Evolutionary conservation across 2,797 vertebrate species (phyloP), one percentile per base, ranked within the genome.

Genomic region (Amblyopsis hoosieri): DNA sequence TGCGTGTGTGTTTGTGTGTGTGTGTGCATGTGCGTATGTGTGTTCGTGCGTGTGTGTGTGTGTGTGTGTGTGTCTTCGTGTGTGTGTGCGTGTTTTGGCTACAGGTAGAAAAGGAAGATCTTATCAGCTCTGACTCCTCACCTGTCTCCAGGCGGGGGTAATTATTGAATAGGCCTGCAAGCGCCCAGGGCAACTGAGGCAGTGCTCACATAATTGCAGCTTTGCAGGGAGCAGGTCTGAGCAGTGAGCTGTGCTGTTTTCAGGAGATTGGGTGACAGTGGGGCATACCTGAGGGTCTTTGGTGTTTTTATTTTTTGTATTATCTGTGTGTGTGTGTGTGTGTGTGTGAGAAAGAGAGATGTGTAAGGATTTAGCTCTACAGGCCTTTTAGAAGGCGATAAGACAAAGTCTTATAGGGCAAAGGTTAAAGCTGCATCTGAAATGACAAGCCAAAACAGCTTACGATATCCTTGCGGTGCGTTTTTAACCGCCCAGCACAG

Each of bases 111-210:
- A 89, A 89, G 87, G 72, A 90, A 93, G 91, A 94, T 97, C 88
- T 93, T 95, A 94, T 94, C 94, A 70, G 80, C 86, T 69, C 91
- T 89, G 91, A 92, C 94, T 96, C 94, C 91, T 95, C 92, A 95
- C 94, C 93, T 93, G 92, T 94, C 92, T 93, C 76, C 64, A 85
- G 93, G 92, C 92, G 80, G 85, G 71, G 57, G 67, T 95, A 95
- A 96, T 97, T 95, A 93, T 90, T 92, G 93, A 94, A 93, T 93
- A 89, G 85, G 76, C 78, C 78, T 86, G 87, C 85, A 66, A 91
- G 87, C 80, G 86, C 94, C 91, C 72, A 46, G 45, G 85, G 93
- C 90, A 69, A 84, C 92, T 93, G 91, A 89, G 89, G 80, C 91
- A 91, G 78, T 88, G 72, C 91, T 93, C 87, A 81, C 90, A 86